Percentiles rank a stretch among this genome's conserved stretches.
phyloP scores from a whole-genome alignment of 2,888 invertebrate genomes.

The Monochamus alternatus region DNA sequence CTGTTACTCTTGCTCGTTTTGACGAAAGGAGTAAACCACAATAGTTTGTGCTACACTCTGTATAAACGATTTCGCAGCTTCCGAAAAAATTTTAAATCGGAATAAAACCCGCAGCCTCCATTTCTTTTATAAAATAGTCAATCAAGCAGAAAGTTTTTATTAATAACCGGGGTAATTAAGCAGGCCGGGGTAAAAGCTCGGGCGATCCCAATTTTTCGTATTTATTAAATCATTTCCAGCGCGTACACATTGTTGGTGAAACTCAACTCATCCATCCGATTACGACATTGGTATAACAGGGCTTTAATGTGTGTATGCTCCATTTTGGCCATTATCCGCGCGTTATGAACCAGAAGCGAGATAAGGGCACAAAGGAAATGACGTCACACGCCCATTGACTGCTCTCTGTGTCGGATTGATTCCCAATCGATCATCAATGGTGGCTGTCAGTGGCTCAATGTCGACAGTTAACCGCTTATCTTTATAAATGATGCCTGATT shows the following conservation, averaged over 20 bases:
- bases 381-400: constrained; percentile 71
- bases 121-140: not conserved
- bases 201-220: constrained; percentile 15
- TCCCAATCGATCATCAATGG: constrained; percentile 70
- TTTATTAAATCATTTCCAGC: constrained; percentile 22
- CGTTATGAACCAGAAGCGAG: constrained; percentile 72
- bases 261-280: constrained; percentile 39
- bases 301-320: constrained; percentile 57
- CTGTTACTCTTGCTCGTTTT: too few species aligned
- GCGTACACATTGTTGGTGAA: constrained; percentile 21
- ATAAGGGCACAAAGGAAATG: constrained; percentile 72
- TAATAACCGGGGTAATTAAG: constrained; percentile 6
- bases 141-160: constrained; percentile 12
- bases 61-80: too few species aligned
- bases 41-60: too few species aligned
- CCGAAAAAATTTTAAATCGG: too few species aligned
- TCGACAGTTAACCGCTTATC: constrained; percentile 69
- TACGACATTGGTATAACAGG: constrained; percentile 39
- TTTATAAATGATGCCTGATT: constrained; percentile 71
- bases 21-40: too few species aligned
- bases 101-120: too few species aligned
- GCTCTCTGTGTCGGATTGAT: constrained; percentile 70
- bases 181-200: not conserved
- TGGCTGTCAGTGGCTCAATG: constrained; percentile 63
- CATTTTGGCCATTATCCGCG: constrained; percentile 69